phyloP scores from a whole-genome alignment of 2,113 vertebrate species.

The Lophochroa leadbeateri region DNA sequence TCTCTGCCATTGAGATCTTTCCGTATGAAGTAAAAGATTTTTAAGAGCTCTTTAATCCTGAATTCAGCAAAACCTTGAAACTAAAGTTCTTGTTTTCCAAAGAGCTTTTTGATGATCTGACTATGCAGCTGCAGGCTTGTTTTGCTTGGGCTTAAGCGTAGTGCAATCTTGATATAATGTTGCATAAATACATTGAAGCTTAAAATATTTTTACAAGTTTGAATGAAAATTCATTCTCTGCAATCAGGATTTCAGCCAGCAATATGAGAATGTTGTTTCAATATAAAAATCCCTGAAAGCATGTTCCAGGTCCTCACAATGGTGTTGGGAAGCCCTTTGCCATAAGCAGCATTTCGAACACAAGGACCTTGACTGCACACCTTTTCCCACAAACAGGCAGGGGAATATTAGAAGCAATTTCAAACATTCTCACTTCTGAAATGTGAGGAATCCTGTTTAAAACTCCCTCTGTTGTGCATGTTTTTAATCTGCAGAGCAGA shows the following conservation, averaged over 20 bases:
- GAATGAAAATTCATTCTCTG: not conserved
- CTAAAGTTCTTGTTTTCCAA: not conserved
- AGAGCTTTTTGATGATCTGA: not conserved
- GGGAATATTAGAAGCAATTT: not conserved
- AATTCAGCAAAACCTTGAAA: not conserved
- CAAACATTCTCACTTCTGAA: not conserved
- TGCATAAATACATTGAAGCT: not conserved
- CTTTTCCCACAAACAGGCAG: not conserved
- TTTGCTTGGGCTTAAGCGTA: not conserved
- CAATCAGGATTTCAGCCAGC: not conserved
- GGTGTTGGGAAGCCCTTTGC: not conserved
- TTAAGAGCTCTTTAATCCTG: not conserved
- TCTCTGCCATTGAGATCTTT: not conserved
- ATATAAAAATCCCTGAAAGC: not conserved
- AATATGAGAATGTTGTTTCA: not conserved
- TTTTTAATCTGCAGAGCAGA: not conserved
- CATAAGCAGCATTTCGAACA: not conserved
- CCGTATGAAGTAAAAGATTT: not conserved
- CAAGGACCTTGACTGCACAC: not conserved
- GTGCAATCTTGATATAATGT: not conserved
- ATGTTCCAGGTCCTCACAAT: not conserved
- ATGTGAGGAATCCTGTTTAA: not conserved
- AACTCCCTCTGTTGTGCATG: not conserved
- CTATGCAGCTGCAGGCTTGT: not conserved
- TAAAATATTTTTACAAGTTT: not conserved